Evolutionary conservation across 2,113 vertebrate genomes (phyloP), one percentile per base, ranked within the genome.

Genomic region (Dolichotis patagonum): DNA sequence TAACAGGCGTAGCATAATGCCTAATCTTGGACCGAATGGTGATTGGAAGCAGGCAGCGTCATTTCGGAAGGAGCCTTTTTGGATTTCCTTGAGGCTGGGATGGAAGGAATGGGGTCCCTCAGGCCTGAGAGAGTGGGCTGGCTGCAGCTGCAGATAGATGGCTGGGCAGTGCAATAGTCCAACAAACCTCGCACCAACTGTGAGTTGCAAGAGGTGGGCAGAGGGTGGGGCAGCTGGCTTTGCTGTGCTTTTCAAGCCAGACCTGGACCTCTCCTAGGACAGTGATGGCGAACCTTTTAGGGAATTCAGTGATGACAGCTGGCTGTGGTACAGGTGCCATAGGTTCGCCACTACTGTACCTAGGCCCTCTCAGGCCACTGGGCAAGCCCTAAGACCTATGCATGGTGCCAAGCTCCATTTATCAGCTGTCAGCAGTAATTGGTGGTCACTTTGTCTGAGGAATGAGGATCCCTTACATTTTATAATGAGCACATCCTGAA

Each of bases 101-200:
- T 13, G 32, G 38, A 71, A 81, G 49, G n/a, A 75, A 10, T 35
- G 82, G 26, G 32, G 85, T 41, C n/a, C 3, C 5, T 60, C 38
- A 4, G 17, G 26, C 22, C 7, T 28, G 35, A 41, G 24, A 43
- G 56, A 13, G 5, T 11, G 19, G 41, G 82, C 20, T 2, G 2
- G 43, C 58, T 77, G 28, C 24, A n/a, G 49, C 46, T 62, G 7
- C 14, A 19, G 49, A 2, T 52, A 11, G 52, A 49, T 3, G 32
- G n/a, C 32, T 65, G 30, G 11, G 14, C 26, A 60, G 17, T 0
- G 7, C 38, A 24, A 52, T 0, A 30, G 38, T 8, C 13, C 30
- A 32, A 75, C 17, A 69, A 88, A 69, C 32, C 43, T 46, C 11
- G n/a, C 46, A 32, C 58, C 87, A 46, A 35, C 2, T 46, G 16